Percentiles rank a stretch among this genome's conserved stretches.
Conservation (phyloP, 2,797 vertebrate genomes). For the Alectoris magna region DNA sequence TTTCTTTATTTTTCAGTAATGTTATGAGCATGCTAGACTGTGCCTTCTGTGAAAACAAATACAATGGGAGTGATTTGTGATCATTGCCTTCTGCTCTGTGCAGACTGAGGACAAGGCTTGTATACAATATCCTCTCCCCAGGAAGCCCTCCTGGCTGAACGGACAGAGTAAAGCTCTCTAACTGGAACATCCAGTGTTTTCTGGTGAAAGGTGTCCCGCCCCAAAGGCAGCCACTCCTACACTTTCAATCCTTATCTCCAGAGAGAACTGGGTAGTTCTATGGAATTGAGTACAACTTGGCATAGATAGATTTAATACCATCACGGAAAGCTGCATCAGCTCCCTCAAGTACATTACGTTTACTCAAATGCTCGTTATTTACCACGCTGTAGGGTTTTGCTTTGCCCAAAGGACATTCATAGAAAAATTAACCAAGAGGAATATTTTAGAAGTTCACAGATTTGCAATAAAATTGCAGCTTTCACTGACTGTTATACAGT, state of each 20-base stretch:
- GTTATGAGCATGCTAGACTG: neutral
- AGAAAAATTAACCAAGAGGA: neutral
- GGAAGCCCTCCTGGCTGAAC: neutral
- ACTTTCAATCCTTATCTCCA: neutral
- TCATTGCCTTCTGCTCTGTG: conserved; percentile 24
- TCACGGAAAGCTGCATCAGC: neutral
- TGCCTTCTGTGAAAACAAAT: conserved; percentile 52
- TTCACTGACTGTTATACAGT: neutral
- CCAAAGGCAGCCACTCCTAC: neutral
- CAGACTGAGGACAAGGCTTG: neutral
- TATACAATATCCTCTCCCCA: neutral
- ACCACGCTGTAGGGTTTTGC: conserved; percentile 3
- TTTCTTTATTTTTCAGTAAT: neutral
- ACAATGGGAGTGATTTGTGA: conserved; percentile 39
- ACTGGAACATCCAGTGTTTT: fast-evolving
- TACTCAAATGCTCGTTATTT: neutral
- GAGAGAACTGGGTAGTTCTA: neutral
- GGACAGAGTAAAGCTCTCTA: neutral
- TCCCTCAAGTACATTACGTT: conserved; percentile 29
- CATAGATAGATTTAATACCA: neutral
- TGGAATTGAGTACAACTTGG: neutral
- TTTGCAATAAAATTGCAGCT: conserved; percentile 42
- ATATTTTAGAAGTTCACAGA: conserved; percentile 11
- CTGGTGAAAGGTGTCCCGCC: neutral
- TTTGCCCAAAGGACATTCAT: conserved; percentile 19